These are phyloP conservation scores for Acanthochromis polyacanthus DNA, from an alignment of 2,113 vertebrate genomes.

Conservation along the genomic window DNA sequence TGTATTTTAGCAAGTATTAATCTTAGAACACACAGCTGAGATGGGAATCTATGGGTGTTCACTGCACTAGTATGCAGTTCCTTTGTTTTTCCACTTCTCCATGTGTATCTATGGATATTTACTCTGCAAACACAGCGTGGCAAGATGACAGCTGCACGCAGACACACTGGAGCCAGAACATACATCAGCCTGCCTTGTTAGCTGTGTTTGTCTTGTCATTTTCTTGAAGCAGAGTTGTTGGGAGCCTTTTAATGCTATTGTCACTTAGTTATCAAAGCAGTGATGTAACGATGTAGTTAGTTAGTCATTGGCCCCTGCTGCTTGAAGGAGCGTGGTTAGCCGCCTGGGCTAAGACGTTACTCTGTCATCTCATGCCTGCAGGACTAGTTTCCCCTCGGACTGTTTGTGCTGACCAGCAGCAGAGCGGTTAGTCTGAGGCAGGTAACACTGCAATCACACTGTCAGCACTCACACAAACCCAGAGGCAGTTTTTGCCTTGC, in stretches of 20 bases:
- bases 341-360: neutral
- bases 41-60: constrained; percentile 1
- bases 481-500: constrained; percentile 70
- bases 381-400: constrained; percentile 36
- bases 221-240: neutral
- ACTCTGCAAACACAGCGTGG: constrained; percentile 48
- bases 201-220: constrained; percentile 46
- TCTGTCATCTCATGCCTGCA: constrained; percentile 27
- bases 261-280: constrained; percentile 21
- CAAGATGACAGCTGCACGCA: constrained; percentile 25
- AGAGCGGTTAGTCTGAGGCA: constrained; percentile 37
- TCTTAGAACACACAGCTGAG: neutral
- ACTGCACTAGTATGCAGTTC: neutral
- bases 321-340: constrained; percentile 10
- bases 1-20: constrained; percentile 2
- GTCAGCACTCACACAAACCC: constrained; percentile 45
- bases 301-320: constrained; percentile 13
- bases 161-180: constrained; percentile 41
- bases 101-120: constrained; percentile 49
- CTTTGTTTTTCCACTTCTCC: constrained; percentile 28
- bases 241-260: constrained; percentile 32
- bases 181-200: constrained; percentile 12
- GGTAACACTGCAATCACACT: constrained; percentile 50
- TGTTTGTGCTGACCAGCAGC: constrained; percentile 65
- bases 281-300: constrained; percentile 1